A percentile compares a stretch with the other conserved stretches of the same genome.
These are phyloP conservation scores for Huso huso DNA, from an alignment of 2,797 vertebrate species.

Conservation along the genomic window DNA sequence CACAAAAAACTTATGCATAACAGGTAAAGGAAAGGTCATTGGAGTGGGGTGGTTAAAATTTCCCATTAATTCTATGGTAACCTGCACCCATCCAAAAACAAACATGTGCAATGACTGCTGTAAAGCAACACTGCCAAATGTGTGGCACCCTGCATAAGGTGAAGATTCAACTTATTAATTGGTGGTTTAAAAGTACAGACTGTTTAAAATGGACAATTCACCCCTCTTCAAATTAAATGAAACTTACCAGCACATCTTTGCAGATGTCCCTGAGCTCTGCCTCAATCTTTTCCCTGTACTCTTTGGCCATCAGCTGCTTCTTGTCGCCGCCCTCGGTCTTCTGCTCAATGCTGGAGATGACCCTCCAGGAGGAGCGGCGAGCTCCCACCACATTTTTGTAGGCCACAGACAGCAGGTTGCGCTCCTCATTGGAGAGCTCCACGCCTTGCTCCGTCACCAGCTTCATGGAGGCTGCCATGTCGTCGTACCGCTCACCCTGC, in stretches of 20 bases:
- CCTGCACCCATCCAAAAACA: too few species aligned
- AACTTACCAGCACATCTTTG: constrained; percentile 85
- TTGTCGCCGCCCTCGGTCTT: constrained; percentile 74
- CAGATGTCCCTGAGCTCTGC: constrained; percentile 86
- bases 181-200: too few species aligned
- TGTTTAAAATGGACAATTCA: too few species aligned
- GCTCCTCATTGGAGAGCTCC: constrained; percentile 82
- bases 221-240: too few species aligned
- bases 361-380: constrained; percentile 93
- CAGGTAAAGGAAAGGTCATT: too few species aligned
- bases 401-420: constrained; percentile 96
- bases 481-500: constrained; percentile 96
- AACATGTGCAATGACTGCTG: too few species aligned
- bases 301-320: constrained; percentile 74
- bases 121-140: too few species aligned
- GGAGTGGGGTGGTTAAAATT: too few species aligned
- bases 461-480: constrained; percentile 94
- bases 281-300: constrained; percentile 88
- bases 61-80: too few species aligned
- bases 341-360: constrained; percentile 88
- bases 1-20: too few species aligned
- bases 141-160: too few species aligned
- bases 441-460: constrained; percentile 67
- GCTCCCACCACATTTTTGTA: constrained; percentile 98
- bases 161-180: too few species aligned